These are phyloP conservation scores for Bergia puertoricense DNA, from an alignment of 92 coral and sea anemone genomes.

Conservation along the genomic window DNA sequence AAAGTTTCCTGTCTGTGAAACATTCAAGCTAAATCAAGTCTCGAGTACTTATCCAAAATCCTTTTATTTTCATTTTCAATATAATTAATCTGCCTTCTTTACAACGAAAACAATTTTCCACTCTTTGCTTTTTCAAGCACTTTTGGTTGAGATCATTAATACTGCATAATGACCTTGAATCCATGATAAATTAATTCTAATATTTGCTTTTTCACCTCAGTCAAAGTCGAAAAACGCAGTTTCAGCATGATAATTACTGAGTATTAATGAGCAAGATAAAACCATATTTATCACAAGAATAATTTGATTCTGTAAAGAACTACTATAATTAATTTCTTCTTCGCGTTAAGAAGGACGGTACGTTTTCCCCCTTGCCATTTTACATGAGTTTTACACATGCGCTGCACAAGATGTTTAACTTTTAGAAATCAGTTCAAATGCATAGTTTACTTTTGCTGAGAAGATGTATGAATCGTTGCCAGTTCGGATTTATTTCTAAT, in stretches of 20 bases:
- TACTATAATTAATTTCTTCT: too few relatives aligned
- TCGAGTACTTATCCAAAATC: background rate
- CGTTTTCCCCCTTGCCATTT: too few relatives aligned
- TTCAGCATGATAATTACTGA: background rate
- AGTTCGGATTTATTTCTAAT: too few relatives aligned
- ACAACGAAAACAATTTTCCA: background rate
- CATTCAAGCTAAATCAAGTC: background rate
- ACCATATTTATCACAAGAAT: too few relatives aligned
- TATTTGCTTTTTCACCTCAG: background rate
- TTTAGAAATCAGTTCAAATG: too few relatives aligned
- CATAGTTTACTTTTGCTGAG: too few relatives aligned
- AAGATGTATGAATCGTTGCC: too few relatives aligned
- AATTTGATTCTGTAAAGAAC: too few relatives aligned
- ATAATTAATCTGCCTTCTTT: conserved; percentile 3
- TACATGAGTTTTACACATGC: too few relatives aligned
- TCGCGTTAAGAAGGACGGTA: too few relatives aligned
- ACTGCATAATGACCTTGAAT: background rate
- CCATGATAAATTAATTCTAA: background rate
- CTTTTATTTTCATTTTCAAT: background rate
- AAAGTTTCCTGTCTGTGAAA: background rate
- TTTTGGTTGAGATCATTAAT: background rate
- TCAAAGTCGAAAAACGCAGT: background rate
- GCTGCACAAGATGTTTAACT: too few relatives aligned
- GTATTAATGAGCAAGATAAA: too few relatives aligned
- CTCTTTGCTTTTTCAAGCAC: background rate